Evolutionary conservation across 2,113 vertebrate genomes (phyloP).

Genomic region (Mugil cephalus): DNA sequence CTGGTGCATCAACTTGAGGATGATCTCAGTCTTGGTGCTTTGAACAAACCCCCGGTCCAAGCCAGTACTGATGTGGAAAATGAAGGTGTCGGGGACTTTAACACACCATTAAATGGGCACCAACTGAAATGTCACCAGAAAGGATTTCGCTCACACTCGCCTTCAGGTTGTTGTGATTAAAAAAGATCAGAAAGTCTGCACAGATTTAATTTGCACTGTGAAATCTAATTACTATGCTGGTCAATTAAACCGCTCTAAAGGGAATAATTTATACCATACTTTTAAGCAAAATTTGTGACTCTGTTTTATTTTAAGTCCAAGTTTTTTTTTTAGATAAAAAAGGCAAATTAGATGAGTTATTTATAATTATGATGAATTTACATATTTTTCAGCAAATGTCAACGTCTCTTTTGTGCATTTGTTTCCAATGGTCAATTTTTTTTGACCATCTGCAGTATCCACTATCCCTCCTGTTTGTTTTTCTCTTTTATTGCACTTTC

Average conservation of each 20-base stretch:
- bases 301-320: no score
- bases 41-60: constrained; percentile 51
- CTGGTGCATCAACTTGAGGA: constrained; percentile 21
- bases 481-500: not conserved
- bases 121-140: constrained; percentile 10
- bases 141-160: not conserved
- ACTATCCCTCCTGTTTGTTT: not conserved
- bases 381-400: not conserved
- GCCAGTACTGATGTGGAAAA: constrained; percentile 50
- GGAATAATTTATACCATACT: not conserved
- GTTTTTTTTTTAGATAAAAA: no score
- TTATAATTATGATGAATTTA: no score
- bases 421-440: not conserved
- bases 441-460: not conserved
- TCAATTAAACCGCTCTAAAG: not conserved
- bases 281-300: no score
- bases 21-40: constrained; percentile 64
- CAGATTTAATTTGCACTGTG: not conserved
- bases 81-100: constrained; percentile 25
- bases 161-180: constrained; percentile 8
- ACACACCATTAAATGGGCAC: constrained; percentile 15
- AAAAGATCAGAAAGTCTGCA: no score
- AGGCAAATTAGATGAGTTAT: no score
- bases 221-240: not conserved
- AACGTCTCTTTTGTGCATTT: no score